Percentiles rank a stretch among this genome's conserved stretches.
phyloP scores from a whole-genome alignment of 2,888 invertebrate species.

The Protodeltote pygarga region DNA sequence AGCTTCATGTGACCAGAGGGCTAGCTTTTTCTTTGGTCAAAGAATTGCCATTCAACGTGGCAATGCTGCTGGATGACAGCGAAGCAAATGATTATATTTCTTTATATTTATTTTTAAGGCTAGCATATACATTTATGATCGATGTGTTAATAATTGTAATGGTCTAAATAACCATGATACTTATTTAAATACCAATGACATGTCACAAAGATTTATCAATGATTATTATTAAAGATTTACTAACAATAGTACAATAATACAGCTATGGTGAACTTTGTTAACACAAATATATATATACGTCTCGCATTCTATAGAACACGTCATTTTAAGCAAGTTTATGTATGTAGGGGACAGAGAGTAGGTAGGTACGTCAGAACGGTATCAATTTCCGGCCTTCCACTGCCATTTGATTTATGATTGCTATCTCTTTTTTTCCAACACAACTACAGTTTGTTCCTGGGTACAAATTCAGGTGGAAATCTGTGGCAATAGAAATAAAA shows the following conservation, averaged over 20 bases:
- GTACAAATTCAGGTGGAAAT: constrained; percentile 34
- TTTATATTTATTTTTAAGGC: too few relatives aligned
- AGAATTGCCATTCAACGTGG: too few relatives aligned
- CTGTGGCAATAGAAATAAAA: constrained; percentile 22
- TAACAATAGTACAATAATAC: background rate
- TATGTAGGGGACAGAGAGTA: constrained; percentile 55
- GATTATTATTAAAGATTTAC: constrained; percentile 14
- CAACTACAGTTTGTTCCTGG: constrained; percentile 45
- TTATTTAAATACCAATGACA: too few relatives aligned
- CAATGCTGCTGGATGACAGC: too few relatives aligned
- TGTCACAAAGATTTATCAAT: too few relatives aligned
- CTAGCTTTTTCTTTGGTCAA: too few relatives aligned
- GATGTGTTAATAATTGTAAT: too few relatives aligned
- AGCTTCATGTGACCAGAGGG: too few relatives aligned
- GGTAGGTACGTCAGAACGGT: constrained; percentile 67
- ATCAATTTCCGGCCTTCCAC: constrained; percentile 79
- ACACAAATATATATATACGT: constrained; percentile 41
- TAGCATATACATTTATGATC: too few relatives aligned
- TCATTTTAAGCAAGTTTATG: constrained; percentile 54
- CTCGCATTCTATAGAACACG: constrained; percentile 30
- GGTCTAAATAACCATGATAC: too few relatives aligned
- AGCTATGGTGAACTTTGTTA: background rate
- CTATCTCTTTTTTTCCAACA: constrained; percentile 62
- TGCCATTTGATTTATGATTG: constrained; percentile 78
- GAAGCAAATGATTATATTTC: too few relatives aligned